A percentile compares a stretch with the other conserved stretches of the same genome.
These are phyloP conservation scores for Petrocephalus microphthalmus DNA, from an alignment of 2,113 vertebrate genomes.

Conservation along the genomic window DNA sequence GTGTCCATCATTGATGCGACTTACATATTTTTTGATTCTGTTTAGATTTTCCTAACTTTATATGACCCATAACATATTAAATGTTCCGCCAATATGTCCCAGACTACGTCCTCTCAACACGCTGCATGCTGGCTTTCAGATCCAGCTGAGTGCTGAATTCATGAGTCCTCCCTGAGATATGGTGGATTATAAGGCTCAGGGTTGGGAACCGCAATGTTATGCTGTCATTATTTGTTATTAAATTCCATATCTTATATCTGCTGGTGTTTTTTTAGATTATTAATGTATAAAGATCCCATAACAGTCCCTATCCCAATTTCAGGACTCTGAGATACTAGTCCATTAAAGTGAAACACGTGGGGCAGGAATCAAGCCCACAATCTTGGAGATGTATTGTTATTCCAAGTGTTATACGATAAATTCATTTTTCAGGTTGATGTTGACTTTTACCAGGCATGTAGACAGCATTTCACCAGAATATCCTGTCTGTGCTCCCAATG, in stretches of 20 bases:
- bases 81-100: neutral
- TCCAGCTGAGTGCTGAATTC: neutral
- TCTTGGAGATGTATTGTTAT: neutral
- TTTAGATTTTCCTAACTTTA: neutral
- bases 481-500: neutral
- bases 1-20: neutral
- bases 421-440: neutral
- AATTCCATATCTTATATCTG: neutral
- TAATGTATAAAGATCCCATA: neutral
- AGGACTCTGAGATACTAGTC: neutral
- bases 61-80: constrained; percentile 1
- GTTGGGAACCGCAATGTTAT: neutral
- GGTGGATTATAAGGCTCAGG: neutral
- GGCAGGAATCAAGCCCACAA: neutral
- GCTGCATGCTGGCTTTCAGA: neutral
- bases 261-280: neutral
- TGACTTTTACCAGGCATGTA: neutral
- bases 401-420: neutral
- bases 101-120: neutral
- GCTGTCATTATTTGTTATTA: neutral
- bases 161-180: neutral
- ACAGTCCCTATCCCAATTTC: neutral
- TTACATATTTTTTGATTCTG: neutral
- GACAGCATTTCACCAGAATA: neutral
- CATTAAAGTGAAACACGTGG: neutral